phyloP scores from a whole-genome alignment of 2,113 vertebrate species.

The Cyprinodon tularosa region DNA sequence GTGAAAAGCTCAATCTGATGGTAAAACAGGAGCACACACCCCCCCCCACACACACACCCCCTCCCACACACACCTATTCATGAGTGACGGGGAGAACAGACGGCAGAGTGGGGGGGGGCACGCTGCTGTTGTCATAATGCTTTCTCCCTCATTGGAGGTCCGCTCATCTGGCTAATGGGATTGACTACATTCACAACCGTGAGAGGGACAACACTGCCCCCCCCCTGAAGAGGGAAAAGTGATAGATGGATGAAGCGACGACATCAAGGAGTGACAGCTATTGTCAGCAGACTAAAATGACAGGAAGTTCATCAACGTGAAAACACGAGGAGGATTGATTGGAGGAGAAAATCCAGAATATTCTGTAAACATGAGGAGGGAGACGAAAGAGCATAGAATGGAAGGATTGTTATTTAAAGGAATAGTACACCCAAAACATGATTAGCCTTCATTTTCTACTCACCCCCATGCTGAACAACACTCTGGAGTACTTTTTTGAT shows the following conservation, averaged over 20 bases:
- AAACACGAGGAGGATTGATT: constrained; percentile 12
- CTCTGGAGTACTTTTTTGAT: no score
- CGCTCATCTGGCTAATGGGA: constrained; percentile 78
- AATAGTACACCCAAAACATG: no score
- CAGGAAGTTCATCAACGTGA: constrained; percentile 18
- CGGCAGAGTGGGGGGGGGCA: constrained; percentile 18
- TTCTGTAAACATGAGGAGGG: neutral
- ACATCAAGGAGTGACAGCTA: constrained; percentile 30
- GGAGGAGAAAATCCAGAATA: constrained; percentile 2
- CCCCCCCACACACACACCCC: neutral
- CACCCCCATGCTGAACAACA: no score
- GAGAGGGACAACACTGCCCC: constrained; percentile 22
- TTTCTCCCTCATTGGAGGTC: constrained; percentile 73
- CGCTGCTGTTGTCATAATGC: constrained; percentile 64
- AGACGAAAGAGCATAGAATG: neutral
- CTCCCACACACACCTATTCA: constrained; percentile 16
- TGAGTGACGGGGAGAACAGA: constrained; percentile 52
- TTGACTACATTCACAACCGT: constrained; percentile 62
- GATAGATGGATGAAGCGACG: constrained; percentile 23
- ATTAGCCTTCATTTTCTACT: no score
- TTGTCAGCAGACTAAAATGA: constrained; percentile 31
- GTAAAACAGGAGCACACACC: no score
- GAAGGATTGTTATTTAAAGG: neutral
- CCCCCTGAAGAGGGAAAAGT: constrained; percentile 6
- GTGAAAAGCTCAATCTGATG: no score